phyloP scores from a whole-genome alignment of 1,140 invertebrate species.

The Procambarus clarkii region DNA sequence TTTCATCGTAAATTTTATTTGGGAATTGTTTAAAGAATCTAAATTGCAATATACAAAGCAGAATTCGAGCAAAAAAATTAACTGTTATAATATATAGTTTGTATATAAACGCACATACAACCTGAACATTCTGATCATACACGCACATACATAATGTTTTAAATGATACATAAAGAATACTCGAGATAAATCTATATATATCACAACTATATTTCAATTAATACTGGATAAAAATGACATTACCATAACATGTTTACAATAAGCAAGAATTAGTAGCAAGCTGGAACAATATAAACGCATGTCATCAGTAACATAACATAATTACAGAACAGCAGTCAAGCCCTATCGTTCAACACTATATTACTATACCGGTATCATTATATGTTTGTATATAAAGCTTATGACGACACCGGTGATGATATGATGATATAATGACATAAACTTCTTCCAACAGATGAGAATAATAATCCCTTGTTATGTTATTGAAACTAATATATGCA shows the following conservation, averaged over 20 bases:
- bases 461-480: not conserved
- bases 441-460: not conserved
- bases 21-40: not conserved
- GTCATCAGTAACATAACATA: not conserved
- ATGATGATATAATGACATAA: too few species aligned
- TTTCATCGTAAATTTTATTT: not conserved
- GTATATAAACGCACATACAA: not conserved
- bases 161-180: constrained; percentile 1
- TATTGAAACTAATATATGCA: not conserved
- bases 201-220: not conserved
- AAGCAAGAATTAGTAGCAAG: not conserved
- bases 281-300: not conserved
- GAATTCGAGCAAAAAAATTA: not conserved
- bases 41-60: constrained; percentile 32
- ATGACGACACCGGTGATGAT: not conserved
- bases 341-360: too few species aligned
- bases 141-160: constrained; percentile 28
- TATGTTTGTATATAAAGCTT: not conserved
- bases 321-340: too few species aligned
- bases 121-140: not conserved
- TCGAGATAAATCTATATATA: not conserved
- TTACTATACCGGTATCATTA: not conserved
- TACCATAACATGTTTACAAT: not conserved
- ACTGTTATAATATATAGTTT: too few species aligned
- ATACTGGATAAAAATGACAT: not conserved